Evolutionary conservation across 2,113 vertebrate species (phyloP), one percentile per base, ranked within the genome.

Genomic region (Osmerus eperlanus): DNA sequence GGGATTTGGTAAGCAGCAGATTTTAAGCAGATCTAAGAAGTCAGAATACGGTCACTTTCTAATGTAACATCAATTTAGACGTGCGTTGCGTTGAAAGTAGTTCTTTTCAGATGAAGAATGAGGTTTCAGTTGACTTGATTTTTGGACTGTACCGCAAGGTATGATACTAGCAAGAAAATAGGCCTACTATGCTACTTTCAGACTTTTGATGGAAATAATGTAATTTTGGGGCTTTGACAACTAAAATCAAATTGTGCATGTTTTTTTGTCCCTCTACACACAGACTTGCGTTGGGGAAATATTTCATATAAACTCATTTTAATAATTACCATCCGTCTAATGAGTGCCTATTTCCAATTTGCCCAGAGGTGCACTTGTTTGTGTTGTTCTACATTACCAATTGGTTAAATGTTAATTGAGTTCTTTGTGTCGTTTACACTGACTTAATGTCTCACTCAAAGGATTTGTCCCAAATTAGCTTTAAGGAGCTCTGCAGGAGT

Each of bases 361-460:
- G 81, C 87, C 87, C 80, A 63, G 82, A 90, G 85, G 86, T 76
- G 8, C 72, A 73, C 72, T 85, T 90, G 85, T 90, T 87, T 87
- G 81, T 87, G 83, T 85, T 86, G 85, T 84, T 81, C 74, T 72
- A 83, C 88, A 90, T 88, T 85, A 87, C 84, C 79, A 84, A 85
- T 89, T 86, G 89, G 84, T 88, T 92, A 89, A 90, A 88, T 91
- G 87, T 89, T 90, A 90, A 91, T 91, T 85, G 74, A 78, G 83
- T 81, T 85, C 83, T 81, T 78, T 69, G 80, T 89, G 82, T 88
- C 69, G 77, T 88, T 85, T 83, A 80, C 82, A 80, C 81, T 76
- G 75, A 85, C 85, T 87, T 89, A 87, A 89, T 86, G 81, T 89
- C 84, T 83, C 76, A 83, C 84, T 84, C 83, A 78, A 78, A 88